Evolutionary conservation across 2,113 vertebrate genomes (phyloP), one percentile per base, ranked within the genome.

Genomic region (Pholis gunnellus): DNA sequence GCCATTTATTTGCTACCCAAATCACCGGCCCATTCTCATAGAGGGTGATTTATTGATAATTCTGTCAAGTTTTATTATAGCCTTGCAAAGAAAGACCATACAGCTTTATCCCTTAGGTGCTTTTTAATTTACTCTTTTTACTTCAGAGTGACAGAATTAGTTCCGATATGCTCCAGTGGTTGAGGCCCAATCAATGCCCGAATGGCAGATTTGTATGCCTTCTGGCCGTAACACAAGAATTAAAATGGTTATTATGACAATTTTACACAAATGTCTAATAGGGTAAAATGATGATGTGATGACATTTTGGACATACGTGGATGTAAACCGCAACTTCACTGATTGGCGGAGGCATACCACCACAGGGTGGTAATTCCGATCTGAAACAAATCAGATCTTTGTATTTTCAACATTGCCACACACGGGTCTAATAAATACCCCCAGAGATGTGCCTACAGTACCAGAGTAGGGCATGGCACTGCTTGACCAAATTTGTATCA

Each of bases 1-100:
- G 63, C 17, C 44, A 15, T 70, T 75, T 79, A 59, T 85, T 64
- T 78, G 40, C 79, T 59, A 29, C 38, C 31, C 59, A 68, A 64
- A 84, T 82, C 72, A 81, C 6, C 36, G 14, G 17, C 44, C 79
- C 29, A 13, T 67, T 84, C 48, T 79, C 29, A 31, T 29, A 38
- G 25, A 71, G 29, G 59, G 50, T 22, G 60, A 76, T 61, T 78
- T 79, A 81, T 83, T 81, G 75, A 82, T 86, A 56, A 82, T 72
- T 11, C 8, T 6, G 71, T 81, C 72, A 85, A 50, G 66, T 70
- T 75, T 44, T 44, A 65, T 74, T 56, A 68, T 57, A 76, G 68
- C 6, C 27, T 61, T 36, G 0, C 13, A 52, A 20, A 74, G 1
- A 57, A 18, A 83, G 27, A 36, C 54, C 48, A 66, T 52, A 71